Conservation (phyloP, 2,113 vertebrate species). For the Oncorhynchus clarkii region DNA sequence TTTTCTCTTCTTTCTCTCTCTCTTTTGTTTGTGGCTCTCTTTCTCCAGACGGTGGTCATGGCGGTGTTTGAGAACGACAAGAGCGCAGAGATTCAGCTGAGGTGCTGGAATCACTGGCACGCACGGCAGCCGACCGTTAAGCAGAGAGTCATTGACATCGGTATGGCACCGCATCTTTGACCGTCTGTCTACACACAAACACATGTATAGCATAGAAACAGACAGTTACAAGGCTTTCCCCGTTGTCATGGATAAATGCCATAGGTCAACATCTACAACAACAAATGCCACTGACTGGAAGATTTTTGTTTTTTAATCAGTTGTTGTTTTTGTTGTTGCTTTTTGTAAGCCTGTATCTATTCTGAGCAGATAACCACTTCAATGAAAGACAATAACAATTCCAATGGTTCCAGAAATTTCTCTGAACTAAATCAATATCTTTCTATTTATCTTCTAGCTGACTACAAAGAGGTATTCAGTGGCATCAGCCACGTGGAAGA, state of each 20-base stretch:
- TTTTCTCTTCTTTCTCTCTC: background rate
- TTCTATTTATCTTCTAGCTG: constrained; percentile 72
- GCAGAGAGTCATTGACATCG: constrained; percentile 96
- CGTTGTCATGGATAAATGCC: too few relatives aligned
- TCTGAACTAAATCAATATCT: background rate
- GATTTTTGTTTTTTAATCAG: too few relatives aligned
- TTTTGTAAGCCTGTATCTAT: background rate
- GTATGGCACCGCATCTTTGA: constrained; percentile 60
- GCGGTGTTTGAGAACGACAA: constrained; percentile 97
- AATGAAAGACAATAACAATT: too few relatives aligned
- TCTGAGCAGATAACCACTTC: too few relatives aligned
- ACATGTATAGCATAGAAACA: too few relatives aligned
- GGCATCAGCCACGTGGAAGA: constrained; percentile 92
- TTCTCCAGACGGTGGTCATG: constrained; percentile 90
- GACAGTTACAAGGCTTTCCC: too few relatives aligned
- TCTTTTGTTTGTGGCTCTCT: background rate
- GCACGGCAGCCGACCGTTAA: constrained; percentile 93
- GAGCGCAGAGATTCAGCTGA: constrained; percentile 88
- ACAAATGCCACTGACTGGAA: too few relatives aligned
- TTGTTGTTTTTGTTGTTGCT: background rate
- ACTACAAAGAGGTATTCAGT: constrained; percentile 96
- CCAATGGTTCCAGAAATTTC: too few relatives aligned
- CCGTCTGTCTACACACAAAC: too few relatives aligned
- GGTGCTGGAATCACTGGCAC: constrained; percentile 99
- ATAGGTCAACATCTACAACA: too few relatives aligned